Percentiles rank a stretch among this genome's conserved stretches.
phyloP scores from a whole-genome alignment of 2,888 invertebrate species.

The Anoncus sp. region DNA sequence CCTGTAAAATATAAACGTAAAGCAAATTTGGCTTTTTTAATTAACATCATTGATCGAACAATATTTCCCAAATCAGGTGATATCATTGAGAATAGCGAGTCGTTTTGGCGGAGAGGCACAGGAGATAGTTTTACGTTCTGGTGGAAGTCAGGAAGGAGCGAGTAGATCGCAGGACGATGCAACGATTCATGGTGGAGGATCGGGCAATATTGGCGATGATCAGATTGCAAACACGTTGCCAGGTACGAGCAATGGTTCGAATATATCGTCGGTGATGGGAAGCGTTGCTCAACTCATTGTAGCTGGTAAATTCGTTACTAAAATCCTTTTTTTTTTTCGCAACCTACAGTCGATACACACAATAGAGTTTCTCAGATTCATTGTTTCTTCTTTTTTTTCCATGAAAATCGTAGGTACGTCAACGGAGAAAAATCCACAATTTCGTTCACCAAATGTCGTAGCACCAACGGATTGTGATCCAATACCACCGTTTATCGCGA shows the following conservation, averaged over 20 bases:
- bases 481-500: slow-evolving; percentile 80
- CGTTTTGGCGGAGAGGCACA: slow-evolving; percentile 88
- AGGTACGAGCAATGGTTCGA: slow-evolving; percentile 80
- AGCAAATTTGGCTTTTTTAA: no score
- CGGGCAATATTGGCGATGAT: slow-evolving; percentile 75
- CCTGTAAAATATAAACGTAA: no score
- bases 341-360: no score
- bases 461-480: slow-evolving; percentile 92
- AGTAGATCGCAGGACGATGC: slow-evolving; percentile 78
- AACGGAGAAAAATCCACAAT: slow-evolving; percentile 84
- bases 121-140: slow-evolving; percentile 88
- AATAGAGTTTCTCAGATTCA: no score
- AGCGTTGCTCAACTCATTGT: slow-evolving; percentile 81
- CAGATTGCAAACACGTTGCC: slow-evolving; percentile 77
- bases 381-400: background rate
- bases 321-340: no score
- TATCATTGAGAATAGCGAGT: slow-evolving; percentile 87
- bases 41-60: no score
- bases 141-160: slow-evolving; percentile 81
- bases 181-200: slow-evolving; percentile 69
- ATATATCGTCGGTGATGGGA: slow-evolving; percentile 78
- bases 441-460: slow-evolving; percentile 94
- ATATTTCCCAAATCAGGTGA: slow-evolving; percentile 81
- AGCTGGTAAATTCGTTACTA: slow-evolving; percentile 72
- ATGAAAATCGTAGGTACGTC: slow-evolving; percentile 73